phyloP scores from a whole-genome alignment of 2,113 vertebrate species.

The Nestor notabilis region DNA sequence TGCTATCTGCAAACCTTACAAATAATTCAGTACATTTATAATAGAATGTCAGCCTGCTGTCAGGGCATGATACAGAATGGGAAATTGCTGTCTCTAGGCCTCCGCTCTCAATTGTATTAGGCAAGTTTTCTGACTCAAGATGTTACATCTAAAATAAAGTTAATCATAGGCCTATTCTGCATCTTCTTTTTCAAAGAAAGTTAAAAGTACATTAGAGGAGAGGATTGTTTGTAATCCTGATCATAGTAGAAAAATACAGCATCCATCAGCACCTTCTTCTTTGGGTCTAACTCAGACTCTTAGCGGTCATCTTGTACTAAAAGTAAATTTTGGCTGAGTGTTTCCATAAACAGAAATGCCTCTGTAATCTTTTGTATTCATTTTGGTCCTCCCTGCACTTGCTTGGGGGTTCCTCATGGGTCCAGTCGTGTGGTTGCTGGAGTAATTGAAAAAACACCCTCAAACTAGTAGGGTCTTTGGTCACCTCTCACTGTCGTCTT shows the following conservation, averaged over 20 bases:
- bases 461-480: not conserved
- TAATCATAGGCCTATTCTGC: not conserved
- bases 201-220: not conserved
- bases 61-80: not conserved
- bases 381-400: not conserved
- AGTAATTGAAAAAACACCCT: not conserved
- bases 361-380: not conserved
- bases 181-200: not conserved
- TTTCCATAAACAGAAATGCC: not conserved
- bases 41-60: not conserved
- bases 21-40: not conserved
- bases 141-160: not conserved
- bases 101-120: not conserved
- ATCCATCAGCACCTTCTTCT: not conserved
- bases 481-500: not conserved
- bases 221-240: not conserved
- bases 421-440: not conserved
- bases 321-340: not conserved
- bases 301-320: no score
- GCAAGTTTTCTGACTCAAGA: not conserved
- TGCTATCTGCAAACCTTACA: constrained; percentile 1
- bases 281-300: not conserved
- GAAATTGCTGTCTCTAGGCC: not conserved
- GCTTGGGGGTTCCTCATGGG: not conserved
- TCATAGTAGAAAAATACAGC: not conserved